Base-by-base conservation (phyloP, 2,888 invertebrate genomes). In the Torymus aiolomorphi region DNA sequence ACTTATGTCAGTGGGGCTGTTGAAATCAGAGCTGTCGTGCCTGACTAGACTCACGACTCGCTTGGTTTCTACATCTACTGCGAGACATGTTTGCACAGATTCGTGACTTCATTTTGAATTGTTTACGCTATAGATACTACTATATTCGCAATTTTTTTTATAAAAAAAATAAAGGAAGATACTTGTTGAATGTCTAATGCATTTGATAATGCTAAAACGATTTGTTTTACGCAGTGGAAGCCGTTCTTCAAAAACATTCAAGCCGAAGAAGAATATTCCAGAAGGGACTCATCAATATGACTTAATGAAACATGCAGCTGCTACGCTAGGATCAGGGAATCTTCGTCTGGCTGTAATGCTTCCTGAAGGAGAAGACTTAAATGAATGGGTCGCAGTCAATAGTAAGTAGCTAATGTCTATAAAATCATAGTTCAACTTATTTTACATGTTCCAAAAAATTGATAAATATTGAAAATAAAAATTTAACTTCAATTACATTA, bases 371-470 rank as follows among this genome's bases (percentile, higher is more conserved):
- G 99, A 99, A 92, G 99, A 99, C 92, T 94, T 98, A 83, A 99
- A 99, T 89, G 99, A 99, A 93, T 99, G 99, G 99, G 97, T 99
- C 61, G 99, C 99, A 76, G 99, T 99, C 65, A 99, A 99, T 91
- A 99, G 99, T 98, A 91, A 94, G 97, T 94, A 67, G 42, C 42
- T 42, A 56, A n/a, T 52, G 24, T 69, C 59, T 49, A n/a, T 16
- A 61, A 42, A 20, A 49, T 54, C 14, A 31, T 20, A 71, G 14
- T 77, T 54, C 12, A 13, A 63, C 49, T 31, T 67, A 24, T 31
- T 10, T 16, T n/a, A 42, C 8, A 5, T 42, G 42, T 42, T 42
- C 8, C 42, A 42, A 42, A 42, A 42, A 8, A 42, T 42, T 42
- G 1, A 42, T 42, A 42, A 8, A 42, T 42, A 42, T 42, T 42